Conservation (phyloP, 2,113 vertebrate species). For the Hippocampus guttulatus region DNA sequence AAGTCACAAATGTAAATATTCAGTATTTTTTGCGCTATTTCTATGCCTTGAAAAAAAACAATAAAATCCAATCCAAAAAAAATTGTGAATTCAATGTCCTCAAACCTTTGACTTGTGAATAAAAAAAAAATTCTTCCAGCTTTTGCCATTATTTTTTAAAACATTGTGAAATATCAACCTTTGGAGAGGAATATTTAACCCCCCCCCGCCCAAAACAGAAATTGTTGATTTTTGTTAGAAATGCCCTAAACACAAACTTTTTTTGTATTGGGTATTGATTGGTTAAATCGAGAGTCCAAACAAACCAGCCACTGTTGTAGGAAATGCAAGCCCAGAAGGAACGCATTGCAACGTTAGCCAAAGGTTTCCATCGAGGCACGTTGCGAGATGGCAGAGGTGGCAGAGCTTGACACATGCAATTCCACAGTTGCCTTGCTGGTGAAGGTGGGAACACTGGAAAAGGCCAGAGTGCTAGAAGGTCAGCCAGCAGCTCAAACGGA, state of each 20-base stretch:
- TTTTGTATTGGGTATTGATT: too few relatives aligned
- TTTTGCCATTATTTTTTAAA: too few relatives aligned
- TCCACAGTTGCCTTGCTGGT: constrained; percentile 50
- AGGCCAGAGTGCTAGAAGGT: constrained; percentile 62
- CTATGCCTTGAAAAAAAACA: neutral
- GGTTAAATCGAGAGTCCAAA: constrained; percentile 41
- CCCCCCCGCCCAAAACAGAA: too few relatives aligned
- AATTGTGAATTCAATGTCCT: neutral
- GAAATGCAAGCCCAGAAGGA: constrained; percentile 5
- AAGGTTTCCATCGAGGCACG: neutral
- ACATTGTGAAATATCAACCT: too few relatives aligned
- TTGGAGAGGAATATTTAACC: too few relatives aligned
- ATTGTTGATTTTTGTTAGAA: too few relatives aligned
- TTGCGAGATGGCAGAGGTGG: neutral
- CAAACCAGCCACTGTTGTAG: constrained; percentile 48
- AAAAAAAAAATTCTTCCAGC: neutral
- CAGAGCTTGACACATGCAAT: neutral
- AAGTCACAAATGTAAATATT: too few relatives aligned
- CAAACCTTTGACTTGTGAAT: neutral
- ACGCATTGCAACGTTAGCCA: neutral
- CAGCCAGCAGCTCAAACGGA: constrained; percentile 65
- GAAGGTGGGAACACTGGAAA: constrained; percentile 55
- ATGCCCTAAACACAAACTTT: too few relatives aligned
- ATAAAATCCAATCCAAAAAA: neutral
- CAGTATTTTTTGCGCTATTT: too few relatives aligned